These are phyloP conservation scores for Bradypodion pumilum DNA, from an alignment of 2,797 vertebrate genomes.

Conservation along the genomic window DNA sequence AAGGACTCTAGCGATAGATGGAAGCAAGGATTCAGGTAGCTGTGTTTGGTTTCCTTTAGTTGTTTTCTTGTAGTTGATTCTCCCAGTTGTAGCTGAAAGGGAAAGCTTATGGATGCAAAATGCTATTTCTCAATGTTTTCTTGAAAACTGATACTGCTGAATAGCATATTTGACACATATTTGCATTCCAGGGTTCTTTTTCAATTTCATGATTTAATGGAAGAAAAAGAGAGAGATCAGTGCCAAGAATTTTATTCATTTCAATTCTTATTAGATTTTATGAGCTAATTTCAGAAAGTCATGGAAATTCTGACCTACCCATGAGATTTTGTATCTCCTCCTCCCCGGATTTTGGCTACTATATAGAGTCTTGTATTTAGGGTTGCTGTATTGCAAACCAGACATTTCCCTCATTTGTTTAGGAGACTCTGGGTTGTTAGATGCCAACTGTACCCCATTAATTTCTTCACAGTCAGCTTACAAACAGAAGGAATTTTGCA, in stretches of 20 bases:
- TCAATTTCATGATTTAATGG: neutral
- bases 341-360: too few species aligned
- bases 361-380: neutral
- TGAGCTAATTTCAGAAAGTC: too few species aligned
- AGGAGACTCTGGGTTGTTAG: too few species aligned
- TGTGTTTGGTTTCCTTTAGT: neutral
- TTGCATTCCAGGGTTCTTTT: conserved; percentile 9
- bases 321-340: too few species aligned
- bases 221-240: too few species aligned
- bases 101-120: conserved; percentile 16
- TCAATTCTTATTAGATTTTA: too few species aligned
- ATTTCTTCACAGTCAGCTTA: too few species aligned
- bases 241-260: too few species aligned
- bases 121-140: neutral
- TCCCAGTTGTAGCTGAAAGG: conserved; percentile 24
- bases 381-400: neutral
- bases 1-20: neutral
- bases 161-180: conserved; percentile 18
- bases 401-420: too few species aligned
- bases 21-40: neutral
- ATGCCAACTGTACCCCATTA: too few species aligned
- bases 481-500: too few species aligned
- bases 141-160: conserved; percentile 19
- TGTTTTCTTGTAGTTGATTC: neutral
- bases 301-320: too few species aligned